Evolutionary conservation across 2,113 vertebrate genomes (phyloP), one percentile per base, ranked within the genome.

Genomic region (Quiscalus mexicanus): DNA sequence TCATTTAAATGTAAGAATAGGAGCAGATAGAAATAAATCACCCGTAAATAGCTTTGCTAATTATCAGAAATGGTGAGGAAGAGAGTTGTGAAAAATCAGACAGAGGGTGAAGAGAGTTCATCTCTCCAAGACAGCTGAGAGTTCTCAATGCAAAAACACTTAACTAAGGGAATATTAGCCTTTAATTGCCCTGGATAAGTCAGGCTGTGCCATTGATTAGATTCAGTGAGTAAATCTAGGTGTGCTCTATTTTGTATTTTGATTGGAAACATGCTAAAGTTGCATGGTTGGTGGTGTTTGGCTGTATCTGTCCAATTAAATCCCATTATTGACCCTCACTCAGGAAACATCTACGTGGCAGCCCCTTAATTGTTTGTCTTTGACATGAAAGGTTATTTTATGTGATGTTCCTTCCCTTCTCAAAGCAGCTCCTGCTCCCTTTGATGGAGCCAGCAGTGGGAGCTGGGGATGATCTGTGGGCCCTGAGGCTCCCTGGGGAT

Each of bases 161-260:
- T 92, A 74, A 73, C 77, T 42, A 22, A 69, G 55, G n/a, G 85
- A 93, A 93, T 79, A 93, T 91, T 93, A 35, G 15, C 25, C 56
- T 91, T 95, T 91, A 96, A 96, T 95, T 95, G 89, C 58, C 84
- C 84, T 81, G 81, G 50, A 94, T 86, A 87, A 96, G 62, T 90
- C 78, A 56, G 64, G 76, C 60, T 79, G 63, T 87, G 77, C 81
- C 62, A 84, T 4, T 91, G 80, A 94, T 93, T 93, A 56, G 45
- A 70, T 82, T 64, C 75, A 67, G n/a, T 20, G 78, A 86, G n/a
- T 71, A 55, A 92, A 93, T 39, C 15, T 35, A 77, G 56, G 71
- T 78, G 44, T 67, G 23, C 76, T 77, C 19, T 47, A 35, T 52
- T 87, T 45, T 62, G 55, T 60, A 14, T 88, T 96, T 95, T 64